phyloP scores from a whole-genome alignment of 2,797 vertebrate species.

The Bovichtus diacanthus region DNA sequence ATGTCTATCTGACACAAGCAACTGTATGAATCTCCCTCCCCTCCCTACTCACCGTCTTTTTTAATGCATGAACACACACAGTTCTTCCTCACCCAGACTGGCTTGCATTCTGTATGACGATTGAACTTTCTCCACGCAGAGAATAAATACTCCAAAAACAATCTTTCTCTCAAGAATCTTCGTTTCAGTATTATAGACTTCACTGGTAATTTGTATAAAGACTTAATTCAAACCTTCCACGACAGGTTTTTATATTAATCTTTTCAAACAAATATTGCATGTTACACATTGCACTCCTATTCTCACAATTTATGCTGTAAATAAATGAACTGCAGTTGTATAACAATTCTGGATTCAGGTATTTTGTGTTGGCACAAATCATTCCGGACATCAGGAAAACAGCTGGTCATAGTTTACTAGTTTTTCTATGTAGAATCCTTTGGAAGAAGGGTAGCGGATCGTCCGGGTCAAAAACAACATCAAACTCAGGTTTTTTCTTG shows the following conservation, averaged over 20 bases:
- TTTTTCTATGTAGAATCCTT: conserved; percentile 61
- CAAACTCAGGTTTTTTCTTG: conserved; percentile 85
- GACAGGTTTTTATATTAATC: conserved; percentile 3
- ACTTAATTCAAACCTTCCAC: no score
- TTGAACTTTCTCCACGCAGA: no score
- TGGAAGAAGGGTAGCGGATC: conserved; percentile 82
- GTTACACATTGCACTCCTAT: neutral
- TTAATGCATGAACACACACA: no score
- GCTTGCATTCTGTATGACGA: no score
- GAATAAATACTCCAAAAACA: no score
- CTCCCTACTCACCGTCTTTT: no score
- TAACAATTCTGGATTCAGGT: neutral
- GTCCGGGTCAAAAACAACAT: conserved; percentile 83
- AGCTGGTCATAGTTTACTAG: conserved; percentile 87
- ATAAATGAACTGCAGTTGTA: neutral
- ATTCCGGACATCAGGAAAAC: neutral
- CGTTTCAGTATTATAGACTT: no score
- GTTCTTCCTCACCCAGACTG: no score
- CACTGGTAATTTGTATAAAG: no score
- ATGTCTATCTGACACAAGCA: no score
- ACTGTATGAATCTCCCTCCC: no score
- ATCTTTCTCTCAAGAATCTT: no score
- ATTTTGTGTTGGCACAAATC: neutral
- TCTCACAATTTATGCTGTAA: neutral
- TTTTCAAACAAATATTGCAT: conserved; percentile 1